phyloP scores from a whole-genome alignment of 1,140 invertebrate species.

The Thaumatotibia leucotreta region DNA sequence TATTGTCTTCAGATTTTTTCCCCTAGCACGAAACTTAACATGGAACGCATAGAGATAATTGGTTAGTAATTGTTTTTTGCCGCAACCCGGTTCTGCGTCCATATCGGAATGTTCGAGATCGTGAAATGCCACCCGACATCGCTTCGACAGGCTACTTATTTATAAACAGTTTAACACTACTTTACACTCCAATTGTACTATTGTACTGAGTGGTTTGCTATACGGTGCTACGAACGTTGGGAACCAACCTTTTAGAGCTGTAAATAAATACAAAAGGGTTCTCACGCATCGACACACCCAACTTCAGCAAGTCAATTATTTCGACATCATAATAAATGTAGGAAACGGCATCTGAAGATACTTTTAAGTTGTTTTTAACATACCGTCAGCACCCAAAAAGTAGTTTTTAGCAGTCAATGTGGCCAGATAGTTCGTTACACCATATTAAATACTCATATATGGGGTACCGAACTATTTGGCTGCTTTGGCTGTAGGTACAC shows the following conservation, averaged over 20 bases:
- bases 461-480: too few relatives aligned
- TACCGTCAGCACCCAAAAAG: too few relatives aligned
- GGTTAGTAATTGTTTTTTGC: conserved; percentile 36
- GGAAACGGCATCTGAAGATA: neutral
- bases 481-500: too few relatives aligned
- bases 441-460: too few relatives aligned
- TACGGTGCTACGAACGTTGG: neutral
- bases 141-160: conserved; percentile 30
- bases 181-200: neutral
- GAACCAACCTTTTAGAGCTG: neutral
- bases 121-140: conserved; percentile 43
- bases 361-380: too few relatives aligned
- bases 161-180: conserved; percentile 25
- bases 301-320: neutral
- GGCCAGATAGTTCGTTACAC: too few relatives aligned
- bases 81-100: conserved; percentile 24
- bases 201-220: neutral
- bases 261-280: neutral
- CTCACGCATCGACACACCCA: neutral
- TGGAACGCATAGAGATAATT: conserved; percentile 29
- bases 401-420: too few relatives aligned
- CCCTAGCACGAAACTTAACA: neutral
- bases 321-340: neutral
- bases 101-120: conserved; percentile 43
- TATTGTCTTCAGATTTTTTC: neutral